These are phyloP conservation scores for Laticauda colubrina DNA, from an alignment of 2,113 vertebrate genomes.

Conservation along the genomic window DNA sequence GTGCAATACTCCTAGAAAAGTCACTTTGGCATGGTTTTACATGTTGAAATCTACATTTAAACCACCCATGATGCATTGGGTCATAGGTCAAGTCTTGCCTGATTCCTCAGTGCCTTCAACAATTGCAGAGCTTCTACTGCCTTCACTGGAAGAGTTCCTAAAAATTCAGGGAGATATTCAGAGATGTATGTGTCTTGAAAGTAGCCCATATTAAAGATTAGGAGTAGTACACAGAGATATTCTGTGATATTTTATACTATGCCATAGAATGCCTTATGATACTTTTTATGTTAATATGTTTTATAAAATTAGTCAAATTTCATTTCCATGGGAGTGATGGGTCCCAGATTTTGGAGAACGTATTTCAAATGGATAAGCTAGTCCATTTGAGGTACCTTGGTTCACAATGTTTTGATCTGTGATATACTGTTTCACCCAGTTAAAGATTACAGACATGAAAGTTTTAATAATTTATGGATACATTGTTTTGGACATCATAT, in stretches of 20 bases:
- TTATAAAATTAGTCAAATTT: background rate
- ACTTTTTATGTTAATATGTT: background rate
- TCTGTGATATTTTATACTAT: background rate
- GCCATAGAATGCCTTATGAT: background rate
- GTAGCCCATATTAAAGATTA: background rate
- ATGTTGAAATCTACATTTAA: background rate
- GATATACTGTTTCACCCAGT: background rate
- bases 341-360: background rate
- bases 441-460: background rate
- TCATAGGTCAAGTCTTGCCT: too few relatives aligned
- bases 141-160: background rate
- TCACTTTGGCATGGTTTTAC: background rate
- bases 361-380: background rate
- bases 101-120: background rate
- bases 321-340: background rate
- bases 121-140: background rate
- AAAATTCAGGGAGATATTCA: background rate
- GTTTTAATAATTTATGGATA: background rate
- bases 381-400: background rate
- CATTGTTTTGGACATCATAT: background rate
- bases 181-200: background rate
- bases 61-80: too few relatives aligned
- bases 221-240: background rate
- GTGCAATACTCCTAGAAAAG: background rate
- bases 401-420: background rate